phyloP scores from a whole-genome alignment of 2,888 invertebrate genomes.

The Synanthedon tipuliformis region DNA sequence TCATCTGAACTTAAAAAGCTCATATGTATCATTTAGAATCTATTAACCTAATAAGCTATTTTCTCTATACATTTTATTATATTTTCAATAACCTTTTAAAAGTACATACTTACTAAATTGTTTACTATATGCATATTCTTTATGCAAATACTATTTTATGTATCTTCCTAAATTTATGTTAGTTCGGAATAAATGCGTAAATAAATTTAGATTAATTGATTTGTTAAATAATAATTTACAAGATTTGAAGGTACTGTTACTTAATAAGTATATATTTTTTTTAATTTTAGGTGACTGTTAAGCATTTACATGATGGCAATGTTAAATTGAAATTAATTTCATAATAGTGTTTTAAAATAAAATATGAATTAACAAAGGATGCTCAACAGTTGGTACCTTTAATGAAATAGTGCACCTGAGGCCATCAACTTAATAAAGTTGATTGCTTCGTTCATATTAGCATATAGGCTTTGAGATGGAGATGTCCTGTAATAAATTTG shows the following conservation, averaged over 20 bases:
- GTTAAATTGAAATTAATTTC: neutral
- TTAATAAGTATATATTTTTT: neutral
- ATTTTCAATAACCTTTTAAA: too few relatives aligned
- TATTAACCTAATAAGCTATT: too few relatives aligned
- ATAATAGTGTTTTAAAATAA: too few relatives aligned
- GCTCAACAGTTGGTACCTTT: neutral
- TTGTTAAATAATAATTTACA: neutral
- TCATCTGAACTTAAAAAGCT: too few relatives aligned
- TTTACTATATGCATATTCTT: too few relatives aligned
- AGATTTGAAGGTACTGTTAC: neutral
- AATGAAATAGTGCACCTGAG: slow-evolving; percentile 11
- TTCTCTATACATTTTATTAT: too few relatives aligned
- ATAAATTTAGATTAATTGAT: neutral
- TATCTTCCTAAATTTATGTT: too few relatives aligned
- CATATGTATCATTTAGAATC: too few relatives aligned
- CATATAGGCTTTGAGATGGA: slow-evolving; percentile 34
- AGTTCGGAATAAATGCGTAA: too few relatives aligned
- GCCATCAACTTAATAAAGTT: slow-evolving; percentile 21
- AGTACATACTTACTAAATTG: too few relatives aligned
- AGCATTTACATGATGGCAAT: neutral
- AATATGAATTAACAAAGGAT: neutral
- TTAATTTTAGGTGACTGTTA: neutral
- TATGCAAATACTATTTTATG: too few relatives aligned
- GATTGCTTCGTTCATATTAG: slow-evolving; percentile 27
- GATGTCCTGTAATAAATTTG: slow-evolving; percentile 36